phyloP scores from a whole-genome alignment of 92 coral and sea anemone genomes.

The Hydrozoanthus gracilis region DNA sequence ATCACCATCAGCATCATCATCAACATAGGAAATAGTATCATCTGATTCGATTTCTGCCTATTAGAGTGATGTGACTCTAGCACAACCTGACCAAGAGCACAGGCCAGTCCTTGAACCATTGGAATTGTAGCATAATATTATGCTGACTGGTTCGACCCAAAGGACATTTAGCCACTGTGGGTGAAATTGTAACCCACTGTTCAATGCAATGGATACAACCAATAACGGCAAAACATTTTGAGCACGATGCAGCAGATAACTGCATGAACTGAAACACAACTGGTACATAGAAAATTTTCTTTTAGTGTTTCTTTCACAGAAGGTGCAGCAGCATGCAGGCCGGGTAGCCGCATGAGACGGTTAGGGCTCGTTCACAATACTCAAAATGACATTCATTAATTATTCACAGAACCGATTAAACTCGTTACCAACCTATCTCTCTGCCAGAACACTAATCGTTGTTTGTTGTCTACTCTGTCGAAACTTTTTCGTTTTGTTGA shows the following conservation, averaged over 20 bases:
- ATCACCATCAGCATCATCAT: conserved; percentile 18
- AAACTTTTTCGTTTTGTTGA: no score
- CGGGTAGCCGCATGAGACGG: conserved; percentile 13
- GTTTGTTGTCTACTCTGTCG: no score
- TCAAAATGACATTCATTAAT: no score
- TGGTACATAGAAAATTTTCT: conserved; percentile 29
- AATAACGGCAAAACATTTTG: conserved; percentile 63
- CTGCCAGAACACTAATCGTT: no score
- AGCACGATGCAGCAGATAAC: conserved; percentile 64
- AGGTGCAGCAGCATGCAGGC: conserved; percentile 15
- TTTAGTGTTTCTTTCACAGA: conserved; percentile 11
- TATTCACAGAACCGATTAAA: no score
- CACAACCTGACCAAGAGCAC: conserved; percentile 56
- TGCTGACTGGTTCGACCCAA: conserved; percentile 56
- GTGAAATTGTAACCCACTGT: conserved; percentile 63
- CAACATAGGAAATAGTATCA: conserved; percentile 44
- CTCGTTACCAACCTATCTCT: no score
- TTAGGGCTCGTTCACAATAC: no score
- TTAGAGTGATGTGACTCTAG: conserved; percentile 7
- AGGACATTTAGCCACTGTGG: conserved; percentile 51
- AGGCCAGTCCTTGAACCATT: conserved; percentile 53
- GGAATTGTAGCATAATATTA: conserved; percentile 63
- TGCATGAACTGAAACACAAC: conserved; percentile 29
- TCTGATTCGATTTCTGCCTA: conserved; percentile 28
- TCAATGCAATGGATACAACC: conserved; percentile 66